phyloP scores from a whole-genome alignment of 2,113 vertebrate genomes.

The Ptychochromis oligacanthus region DNA sequence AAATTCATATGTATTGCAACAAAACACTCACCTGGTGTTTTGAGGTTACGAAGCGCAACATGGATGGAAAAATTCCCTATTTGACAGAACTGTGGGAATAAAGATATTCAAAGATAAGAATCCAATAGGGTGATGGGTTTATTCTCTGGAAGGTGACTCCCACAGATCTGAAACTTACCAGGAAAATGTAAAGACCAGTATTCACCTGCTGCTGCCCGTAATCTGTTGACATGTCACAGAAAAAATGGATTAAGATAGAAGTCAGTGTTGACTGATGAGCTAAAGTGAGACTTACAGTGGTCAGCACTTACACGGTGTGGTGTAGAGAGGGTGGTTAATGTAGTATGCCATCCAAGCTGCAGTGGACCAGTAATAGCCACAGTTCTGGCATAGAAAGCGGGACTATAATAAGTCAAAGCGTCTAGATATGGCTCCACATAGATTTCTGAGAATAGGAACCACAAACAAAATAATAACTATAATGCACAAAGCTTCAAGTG shows the following conservation, averaged over 20 bases:
- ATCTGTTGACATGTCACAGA: conserved; percentile 68
- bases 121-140: neutral
- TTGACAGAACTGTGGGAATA: conserved; percentile 86
- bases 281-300: neutral
- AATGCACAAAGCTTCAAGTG: neutral
- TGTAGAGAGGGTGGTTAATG: conserved; percentile 95
- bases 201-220: conserved; percentile 90
- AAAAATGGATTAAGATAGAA: conserved; percentile 11
- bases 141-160: neutral
- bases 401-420: conserved; percentile 43
- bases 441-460: neutral
- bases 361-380: conserved; percentile 91
- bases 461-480: neutral
- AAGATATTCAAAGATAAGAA: conserved; percentile 17
- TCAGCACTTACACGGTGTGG: conserved; percentile 86
- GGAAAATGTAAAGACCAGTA: conserved; percentile 84
- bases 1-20: neutral
- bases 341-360: conserved; percentile 97
- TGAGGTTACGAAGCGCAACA: conserved; percentile 87
- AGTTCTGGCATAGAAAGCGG: conserved; percentile 83
- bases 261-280: conserved; percentile 12
- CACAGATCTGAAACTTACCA: conserved; percentile 76
- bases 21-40: conserved; percentile 78
- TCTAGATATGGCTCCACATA: conserved; percentile 4
- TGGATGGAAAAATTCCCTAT: conserved; percentile 93